A percentile compares a stretch with the other conserved stretches of the same genome.
Conservation (phyloP, 2,888 invertebrate genomes). For the Phlogophora meticulosa region DNA sequence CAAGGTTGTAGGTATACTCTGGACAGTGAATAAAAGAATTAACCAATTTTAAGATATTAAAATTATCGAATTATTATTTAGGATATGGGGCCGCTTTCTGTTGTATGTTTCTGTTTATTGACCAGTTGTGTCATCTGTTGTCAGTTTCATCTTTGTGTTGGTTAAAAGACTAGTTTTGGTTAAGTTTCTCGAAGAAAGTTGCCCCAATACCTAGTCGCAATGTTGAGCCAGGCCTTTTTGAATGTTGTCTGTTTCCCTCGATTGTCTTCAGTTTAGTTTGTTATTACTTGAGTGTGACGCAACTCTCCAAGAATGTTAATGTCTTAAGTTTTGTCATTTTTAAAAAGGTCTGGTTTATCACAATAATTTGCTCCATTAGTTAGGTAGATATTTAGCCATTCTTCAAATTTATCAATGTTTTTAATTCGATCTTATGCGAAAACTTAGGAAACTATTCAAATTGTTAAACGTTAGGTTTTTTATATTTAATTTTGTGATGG, state of each 20-base stretch:
- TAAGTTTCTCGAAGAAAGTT: conserved; percentile 82
- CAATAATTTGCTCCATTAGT: conserved; percentile 89
- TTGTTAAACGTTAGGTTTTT: conserved; percentile 77
- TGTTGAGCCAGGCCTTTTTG: conserved; percentile 84
- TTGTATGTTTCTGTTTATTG: conserved; percentile 75
- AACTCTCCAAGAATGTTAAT: conserved; percentile 59
- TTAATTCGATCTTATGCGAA: conserved; percentile 85
- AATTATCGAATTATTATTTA: conserved; percentile 84
- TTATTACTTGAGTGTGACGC: conserved; percentile 65
- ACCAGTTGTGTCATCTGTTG: conserved; percentile 70
- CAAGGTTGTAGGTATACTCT: conserved; percentile 86
- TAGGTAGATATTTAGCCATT: conserved; percentile 89
- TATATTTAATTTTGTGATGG: conserved; percentile 70
- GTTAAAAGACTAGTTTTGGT: conserved; percentile 76
- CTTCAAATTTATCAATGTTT: conserved; percentile 84
- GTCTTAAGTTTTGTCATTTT: conserved; percentile 70
- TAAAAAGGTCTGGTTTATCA: conserved; percentile 85
- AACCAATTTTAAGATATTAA: conserved; percentile 89
- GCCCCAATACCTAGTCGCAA: conserved; percentile 88
- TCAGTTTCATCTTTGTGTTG: conserved; percentile 76
- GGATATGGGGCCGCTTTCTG: conserved; percentile 88
- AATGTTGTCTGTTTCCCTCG: conserved; percentile 65
- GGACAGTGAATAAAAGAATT: conserved; percentile 86
- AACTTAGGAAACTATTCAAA: conserved; percentile 72
- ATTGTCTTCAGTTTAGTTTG: conserved; percentile 66